These are phyloP conservation scores for Poecile montanus DNA, from an alignment of 2,797 vertebrate species.

Conservation along the genomic window DNA sequence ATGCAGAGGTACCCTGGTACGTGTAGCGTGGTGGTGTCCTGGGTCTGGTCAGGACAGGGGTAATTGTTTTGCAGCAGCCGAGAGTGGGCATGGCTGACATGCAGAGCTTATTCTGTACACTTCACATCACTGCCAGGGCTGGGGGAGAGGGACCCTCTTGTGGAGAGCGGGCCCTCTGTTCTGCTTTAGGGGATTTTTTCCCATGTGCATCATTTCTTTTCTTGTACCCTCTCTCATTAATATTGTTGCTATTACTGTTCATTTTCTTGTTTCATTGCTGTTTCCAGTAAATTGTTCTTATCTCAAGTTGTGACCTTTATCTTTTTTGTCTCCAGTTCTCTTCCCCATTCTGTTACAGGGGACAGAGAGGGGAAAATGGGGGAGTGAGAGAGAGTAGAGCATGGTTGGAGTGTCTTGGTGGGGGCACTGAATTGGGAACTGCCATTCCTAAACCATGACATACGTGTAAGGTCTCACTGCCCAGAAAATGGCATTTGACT, in stretches of 20 bases:
- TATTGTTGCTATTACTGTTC: neutral
- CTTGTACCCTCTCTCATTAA: neutral
- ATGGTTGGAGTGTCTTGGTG: neutral
- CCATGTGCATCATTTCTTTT: neutral
- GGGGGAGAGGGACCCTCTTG: too few species aligned
- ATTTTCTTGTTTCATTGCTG: neutral
- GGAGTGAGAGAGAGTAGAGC: accelerated
- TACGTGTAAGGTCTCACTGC: neutral
- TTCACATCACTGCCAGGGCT: neutral
- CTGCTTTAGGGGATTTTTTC: accelerated
- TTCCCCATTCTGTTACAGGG: neutral
- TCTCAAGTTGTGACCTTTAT: neutral
- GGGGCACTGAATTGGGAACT: neutral
- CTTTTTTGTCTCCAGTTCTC: neutral
- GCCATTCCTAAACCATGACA: neutral
- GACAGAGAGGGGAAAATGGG: accelerated
- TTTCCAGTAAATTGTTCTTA: neutral
- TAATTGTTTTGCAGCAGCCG: neutral
- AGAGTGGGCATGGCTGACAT: neutral
- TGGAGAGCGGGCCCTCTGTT: neutral
- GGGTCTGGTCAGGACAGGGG: neutral
- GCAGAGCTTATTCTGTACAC: neutral
- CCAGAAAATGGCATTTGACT: neutral
- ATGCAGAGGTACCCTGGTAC: neutral
- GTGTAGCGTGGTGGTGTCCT: accelerated